Evolutionary conservation across 2,113 vertebrate genomes (phyloP), one percentile per base, ranked within the genome.

Genomic region (Podocnemis expansa): DNA sequence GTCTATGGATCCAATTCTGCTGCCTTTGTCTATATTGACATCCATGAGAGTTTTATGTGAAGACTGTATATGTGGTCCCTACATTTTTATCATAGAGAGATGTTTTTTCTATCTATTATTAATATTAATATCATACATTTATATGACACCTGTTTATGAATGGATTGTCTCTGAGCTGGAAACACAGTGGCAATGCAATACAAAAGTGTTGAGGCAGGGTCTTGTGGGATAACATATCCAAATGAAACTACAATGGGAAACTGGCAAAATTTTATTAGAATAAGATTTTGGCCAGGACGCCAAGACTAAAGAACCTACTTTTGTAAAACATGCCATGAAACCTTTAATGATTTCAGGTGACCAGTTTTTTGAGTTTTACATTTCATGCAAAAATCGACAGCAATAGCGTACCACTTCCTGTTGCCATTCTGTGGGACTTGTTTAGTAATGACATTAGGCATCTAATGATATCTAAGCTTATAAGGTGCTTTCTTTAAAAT

Each of bases 221-320:
- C 38, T 70, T 67, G 89, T 94, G 88, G 93, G 87, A 92, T 70
- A 88, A 90, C 92, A 93, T 38, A 47, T 79, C 90, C 43, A 80
- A 91, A 58, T 2, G 4, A 91, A 96, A 96, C 94, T 87, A 91
- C 78, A 80, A 76, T 45, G 94, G 80, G 93, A 88, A 97, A 92
- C 94, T 97, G 97, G 97, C 97, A 96, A 95, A 93, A 94, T 89
- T 94, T 78, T 90, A 96, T 89, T 12, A 0, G 89, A 93, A 93
- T 79, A 92, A 97, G 96, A 96, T 52, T 49, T 91, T 84, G 87
- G 96, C 97, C 97, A 98, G 96, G 96, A 93, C 0, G 2, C 93
- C 94, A 54, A 78, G 95, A 91, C 47, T 82, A 91, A 97, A 92
- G 90, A 6, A 17, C 21, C 87, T 79, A 93, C 96, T 95, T 84